Percentiles rank a stretch among this genome's conserved stretches.
Conservation (phyloP, 2,888 invertebrate species). For the Tinea trinotella region DNA sequence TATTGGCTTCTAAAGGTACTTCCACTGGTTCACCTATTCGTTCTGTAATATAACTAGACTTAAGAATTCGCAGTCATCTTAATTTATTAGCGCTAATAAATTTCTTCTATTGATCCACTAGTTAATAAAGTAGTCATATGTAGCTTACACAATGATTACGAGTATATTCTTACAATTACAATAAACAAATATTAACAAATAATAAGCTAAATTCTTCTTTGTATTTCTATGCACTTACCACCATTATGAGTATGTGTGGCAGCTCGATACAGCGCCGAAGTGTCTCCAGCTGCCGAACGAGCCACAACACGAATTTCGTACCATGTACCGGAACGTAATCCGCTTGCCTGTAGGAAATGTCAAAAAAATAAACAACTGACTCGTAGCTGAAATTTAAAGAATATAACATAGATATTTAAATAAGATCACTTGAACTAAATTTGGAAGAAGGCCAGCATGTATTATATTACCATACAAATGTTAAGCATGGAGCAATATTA, state of each 20-base stretch:
- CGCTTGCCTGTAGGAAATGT: slow-evolving; percentile 53
- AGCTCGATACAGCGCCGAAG: slow-evolving; percentile 66
- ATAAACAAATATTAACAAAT: no score
- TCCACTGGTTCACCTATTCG: slow-evolving; percentile 42
- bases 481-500: no score
- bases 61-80: neutral
- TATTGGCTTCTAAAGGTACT: slow-evolving; percentile 28
- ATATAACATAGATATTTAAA: no score
- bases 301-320: slow-evolving; percentile 72
- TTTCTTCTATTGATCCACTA: no score
- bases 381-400: no score
- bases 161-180: no score
- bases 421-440: no score
- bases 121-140: no score
- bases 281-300: slow-evolving; percentile 67
- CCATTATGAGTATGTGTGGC: slow-evolving; percentile 67
- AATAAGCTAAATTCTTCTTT: no score
- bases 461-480: no score
- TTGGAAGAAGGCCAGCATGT: no score
- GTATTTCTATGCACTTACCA: slow-evolving; percentile 35
- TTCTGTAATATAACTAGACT: slow-evolving; percentile 29
- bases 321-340: slow-evolving; percentile 69
- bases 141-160: no score
- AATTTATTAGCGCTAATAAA: neutral
- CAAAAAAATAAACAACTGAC: neutral